These are phyloP conservation scores for Acleris literana DNA, from an alignment of 2,888 invertebrate genomes.

Conservation along the genomic window DNA sequence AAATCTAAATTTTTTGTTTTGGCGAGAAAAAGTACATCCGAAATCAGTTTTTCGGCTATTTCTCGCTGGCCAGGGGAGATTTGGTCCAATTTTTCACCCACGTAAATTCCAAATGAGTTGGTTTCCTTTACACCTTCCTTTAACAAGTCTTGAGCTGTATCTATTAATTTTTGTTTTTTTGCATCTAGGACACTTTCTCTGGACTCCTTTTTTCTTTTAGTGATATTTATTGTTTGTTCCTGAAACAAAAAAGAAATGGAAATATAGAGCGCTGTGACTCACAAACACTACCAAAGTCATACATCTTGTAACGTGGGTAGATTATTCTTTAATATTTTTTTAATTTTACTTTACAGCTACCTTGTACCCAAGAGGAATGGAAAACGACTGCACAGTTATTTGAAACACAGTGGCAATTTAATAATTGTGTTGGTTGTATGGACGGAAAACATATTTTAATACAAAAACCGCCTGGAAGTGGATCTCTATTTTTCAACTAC, in stretches of 20 bases:
- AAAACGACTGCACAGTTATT: neutral
- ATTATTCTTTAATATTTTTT: neutral
- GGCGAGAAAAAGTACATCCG: conserved; percentile 3
- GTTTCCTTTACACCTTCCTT: neutral
- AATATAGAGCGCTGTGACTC: neutral
- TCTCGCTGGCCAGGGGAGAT: neutral
- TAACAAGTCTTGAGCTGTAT: neutral
- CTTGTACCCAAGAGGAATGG: conserved; percentile 4
- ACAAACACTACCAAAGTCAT: no score
- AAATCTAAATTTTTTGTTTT: neutral
- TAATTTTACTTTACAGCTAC: conserved; percentile 11
- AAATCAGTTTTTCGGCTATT: conserved; percentile 1
- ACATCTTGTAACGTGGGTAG: no score
- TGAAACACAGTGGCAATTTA: neutral
- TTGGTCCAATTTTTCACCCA: neutral
- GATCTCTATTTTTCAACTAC: conserved; percentile 8
- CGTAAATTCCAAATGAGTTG: neutral
- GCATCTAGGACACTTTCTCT: neutral
- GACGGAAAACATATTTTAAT: conserved; percentile 14
- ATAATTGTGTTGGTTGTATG: conserved; percentile 5
- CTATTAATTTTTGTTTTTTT: no score
- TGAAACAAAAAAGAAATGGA: neutral
- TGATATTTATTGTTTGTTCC: neutral
- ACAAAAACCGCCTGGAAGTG: conserved; percentile 2
- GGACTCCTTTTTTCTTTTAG: neutral